These are phyloP conservation scores for Esox masquinongy DNA, from an alignment of 2,797 vertebrate species.

Conservation along the genomic window DNA sequence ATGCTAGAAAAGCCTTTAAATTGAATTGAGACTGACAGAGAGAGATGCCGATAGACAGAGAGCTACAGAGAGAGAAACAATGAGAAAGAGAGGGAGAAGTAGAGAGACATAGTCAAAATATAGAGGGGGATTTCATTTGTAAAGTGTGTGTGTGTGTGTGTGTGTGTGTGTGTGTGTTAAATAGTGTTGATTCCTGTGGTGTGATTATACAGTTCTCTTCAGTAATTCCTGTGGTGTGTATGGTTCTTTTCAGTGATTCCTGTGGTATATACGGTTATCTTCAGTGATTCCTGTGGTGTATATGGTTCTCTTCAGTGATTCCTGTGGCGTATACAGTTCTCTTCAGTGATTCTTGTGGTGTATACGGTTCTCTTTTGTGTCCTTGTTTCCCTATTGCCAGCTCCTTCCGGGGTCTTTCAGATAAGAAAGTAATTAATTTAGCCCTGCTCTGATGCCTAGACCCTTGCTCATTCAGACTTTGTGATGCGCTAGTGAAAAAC, in stretches of 20 bases:
- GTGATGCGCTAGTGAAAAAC: not conserved
- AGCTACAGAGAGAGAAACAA: not conserved
- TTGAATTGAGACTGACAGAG: not conserved
- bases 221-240: too few species aligned
- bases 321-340: not conserved
- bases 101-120: not conserved
- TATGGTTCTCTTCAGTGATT: too few species aligned
- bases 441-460: too few species aligned
- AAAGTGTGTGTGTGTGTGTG: not conserved
- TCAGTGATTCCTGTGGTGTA: too few species aligned
- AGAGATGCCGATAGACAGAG: not conserved
- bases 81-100: not conserved
- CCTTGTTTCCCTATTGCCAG: constrained; percentile 21
- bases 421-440: constrained; percentile 39
- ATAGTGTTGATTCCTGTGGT: not conserved
- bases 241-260: too few species aligned
- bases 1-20: too few species aligned
- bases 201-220: too few species aligned
- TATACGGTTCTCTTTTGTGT: not conserved
- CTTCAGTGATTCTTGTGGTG: not conserved
- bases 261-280: too few species aligned
- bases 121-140: too few species aligned
- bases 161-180: not conserved
- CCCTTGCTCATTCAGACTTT: not conserved
- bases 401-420: constrained; percentile 20